Conservation (phyloP, 2,888 invertebrate species). For the Elegia similella region DNA sequence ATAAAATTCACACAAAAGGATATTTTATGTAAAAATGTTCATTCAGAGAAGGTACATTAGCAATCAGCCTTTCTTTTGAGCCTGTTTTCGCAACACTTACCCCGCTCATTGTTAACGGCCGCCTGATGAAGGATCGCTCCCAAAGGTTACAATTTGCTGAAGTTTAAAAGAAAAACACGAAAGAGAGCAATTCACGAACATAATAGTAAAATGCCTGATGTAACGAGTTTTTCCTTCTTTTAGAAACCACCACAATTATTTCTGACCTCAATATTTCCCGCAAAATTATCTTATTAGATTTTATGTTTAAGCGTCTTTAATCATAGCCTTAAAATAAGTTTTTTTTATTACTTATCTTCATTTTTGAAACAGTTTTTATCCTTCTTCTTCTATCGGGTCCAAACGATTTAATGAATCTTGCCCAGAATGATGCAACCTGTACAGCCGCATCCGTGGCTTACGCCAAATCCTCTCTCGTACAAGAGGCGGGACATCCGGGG, state of each 20-base stretch:
- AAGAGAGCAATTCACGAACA: neutral
- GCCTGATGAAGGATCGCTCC: neutral
- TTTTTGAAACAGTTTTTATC: no score
- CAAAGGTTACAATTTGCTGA: neutral
- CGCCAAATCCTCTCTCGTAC: no score
- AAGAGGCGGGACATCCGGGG: no score
- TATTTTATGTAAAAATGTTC: neutral
- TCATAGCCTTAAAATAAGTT: no score
- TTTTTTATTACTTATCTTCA: no score
- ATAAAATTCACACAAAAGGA: neutral
- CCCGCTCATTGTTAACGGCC: neutral
- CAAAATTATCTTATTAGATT: no score
- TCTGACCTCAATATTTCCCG: neutral
- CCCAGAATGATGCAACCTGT: no score
- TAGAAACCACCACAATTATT: neutral
- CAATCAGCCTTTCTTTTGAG: neutral
- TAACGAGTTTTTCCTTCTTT: neutral
- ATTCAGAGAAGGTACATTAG: neutral
- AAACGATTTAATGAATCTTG: no score
- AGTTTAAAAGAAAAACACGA: neutral
- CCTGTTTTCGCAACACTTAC: neutral
- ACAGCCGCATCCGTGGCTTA: no score
- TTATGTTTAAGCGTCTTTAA: no score
- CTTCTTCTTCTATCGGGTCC: no score
- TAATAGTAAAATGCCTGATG: neutral